Percentiles rank a stretch among this genome's conserved stretches.
These are phyloP conservation scores for Orthosia gothica DNA, from an alignment of 2,888 invertebrate species.

Conservation along the genomic window DNA sequence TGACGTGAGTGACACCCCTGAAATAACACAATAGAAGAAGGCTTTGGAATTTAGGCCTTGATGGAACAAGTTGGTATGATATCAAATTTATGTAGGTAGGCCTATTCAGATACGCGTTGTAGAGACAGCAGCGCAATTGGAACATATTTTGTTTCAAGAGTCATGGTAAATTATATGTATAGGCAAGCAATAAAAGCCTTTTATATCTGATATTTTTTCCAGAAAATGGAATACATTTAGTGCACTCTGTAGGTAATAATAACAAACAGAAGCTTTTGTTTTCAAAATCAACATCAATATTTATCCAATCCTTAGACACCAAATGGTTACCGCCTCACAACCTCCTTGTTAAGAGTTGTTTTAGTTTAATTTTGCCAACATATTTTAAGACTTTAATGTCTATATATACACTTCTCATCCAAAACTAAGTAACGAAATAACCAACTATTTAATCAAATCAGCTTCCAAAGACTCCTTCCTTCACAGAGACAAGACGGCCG, in stretches of 20 bases:
- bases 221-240: too few species aligned
- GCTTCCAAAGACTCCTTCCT: slow-evolving; percentile 13
- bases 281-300: too few species aligned
- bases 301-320: too few species aligned
- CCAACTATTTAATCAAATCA: slow-evolving; percentile 27
- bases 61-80: slow-evolving; percentile 3
- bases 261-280: too few species aligned
- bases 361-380: too few species aligned
- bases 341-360: too few species aligned
- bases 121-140: not conserved
- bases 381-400: too few species aligned
- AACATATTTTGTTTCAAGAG: not conserved
- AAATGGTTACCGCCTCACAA: too few species aligned
- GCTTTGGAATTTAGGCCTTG: slow-evolving; percentile 10
- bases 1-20: slow-evolving; percentile 40
- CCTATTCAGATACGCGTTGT: not conserved
- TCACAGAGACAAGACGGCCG: slow-evolving; percentile 12
- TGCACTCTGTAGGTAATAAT: too few species aligned
- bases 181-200: too few species aligned
- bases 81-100: not conserved
- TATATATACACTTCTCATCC: not conserved
- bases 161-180: not conserved
- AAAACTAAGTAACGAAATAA: slow-evolving; percentile 17
- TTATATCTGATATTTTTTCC: too few species aligned
- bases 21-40: slow-evolving; percentile 14